These are phyloP conservation scores for Ornithoptera priamus DNA, from an alignment of 2,888 invertebrate genomes.

Conservation along the genomic window DNA sequence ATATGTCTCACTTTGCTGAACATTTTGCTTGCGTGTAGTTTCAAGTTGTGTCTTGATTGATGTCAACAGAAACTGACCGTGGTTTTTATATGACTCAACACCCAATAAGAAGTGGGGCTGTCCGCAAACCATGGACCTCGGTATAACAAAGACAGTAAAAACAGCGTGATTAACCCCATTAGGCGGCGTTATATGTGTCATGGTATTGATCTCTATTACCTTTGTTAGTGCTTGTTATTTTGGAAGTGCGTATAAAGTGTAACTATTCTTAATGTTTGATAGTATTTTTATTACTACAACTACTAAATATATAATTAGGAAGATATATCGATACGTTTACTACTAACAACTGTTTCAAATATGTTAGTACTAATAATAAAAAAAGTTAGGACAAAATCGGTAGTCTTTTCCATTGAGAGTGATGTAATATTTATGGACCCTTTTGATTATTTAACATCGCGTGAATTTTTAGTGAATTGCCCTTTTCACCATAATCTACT, in stretches of 20 bases:
- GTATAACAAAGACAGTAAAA: constrained; percentile 58
- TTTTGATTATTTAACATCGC: too few species aligned
- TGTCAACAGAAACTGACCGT: constrained; percentile 40
- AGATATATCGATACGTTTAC: too few species aligned
- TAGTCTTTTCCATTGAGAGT: too few species aligned
- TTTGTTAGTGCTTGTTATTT: constrained; percentile 16
- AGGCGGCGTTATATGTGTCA: constrained; percentile 65
- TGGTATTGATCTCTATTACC: constrained; percentile 48
- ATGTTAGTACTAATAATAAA: too few species aligned
- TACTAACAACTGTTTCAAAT: too few species aligned
- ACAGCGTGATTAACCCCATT: constrained; percentile 56
- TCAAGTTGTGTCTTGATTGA: constrained; percentile 29
- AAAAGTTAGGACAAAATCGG: too few species aligned
- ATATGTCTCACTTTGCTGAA: constrained; percentile 31
- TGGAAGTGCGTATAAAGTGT: constrained; percentile 7
- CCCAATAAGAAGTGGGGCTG: constrained; percentile 65
- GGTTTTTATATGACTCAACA: constrained; percentile 67
- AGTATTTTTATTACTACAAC: too few species aligned
- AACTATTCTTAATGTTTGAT: too few species aligned
- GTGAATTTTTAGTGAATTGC: background rate
- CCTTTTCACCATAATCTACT: background rate
- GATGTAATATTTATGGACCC: too few species aligned
- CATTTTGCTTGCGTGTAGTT: constrained; percentile 30
- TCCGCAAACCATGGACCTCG: constrained; percentile 53
- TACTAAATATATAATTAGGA: too few species aligned